Conservation (phyloP, 2,888 invertebrate genomes). For the Stenotaenia linearis region DNA sequence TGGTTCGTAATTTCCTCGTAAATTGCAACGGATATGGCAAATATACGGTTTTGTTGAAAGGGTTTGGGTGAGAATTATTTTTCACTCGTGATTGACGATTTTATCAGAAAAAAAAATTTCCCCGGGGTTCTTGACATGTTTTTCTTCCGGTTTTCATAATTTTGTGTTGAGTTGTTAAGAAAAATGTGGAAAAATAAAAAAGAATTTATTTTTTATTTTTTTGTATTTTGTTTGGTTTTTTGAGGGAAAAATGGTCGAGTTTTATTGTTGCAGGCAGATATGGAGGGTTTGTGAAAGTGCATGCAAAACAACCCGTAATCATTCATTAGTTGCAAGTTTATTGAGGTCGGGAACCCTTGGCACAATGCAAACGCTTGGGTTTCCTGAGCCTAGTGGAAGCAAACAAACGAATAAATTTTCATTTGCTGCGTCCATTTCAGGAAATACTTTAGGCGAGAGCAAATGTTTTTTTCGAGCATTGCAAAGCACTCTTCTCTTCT, state of each 20-base stretch:
- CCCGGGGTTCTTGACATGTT: not conserved
- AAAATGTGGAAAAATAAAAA: not conserved
- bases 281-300: not conserved
- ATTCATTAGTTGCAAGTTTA: conserved; percentile 9
- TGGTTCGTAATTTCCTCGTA: not conserved
- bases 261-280: not conserved
- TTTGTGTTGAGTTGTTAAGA: not conserved
- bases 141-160: not conserved
- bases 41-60: not conserved
- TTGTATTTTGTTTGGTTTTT: not conserved
- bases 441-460: conserved; percentile 5
- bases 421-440: conserved; percentile 4
- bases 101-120: not conserved
- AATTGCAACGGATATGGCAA: not conserved
- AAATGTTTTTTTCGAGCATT: not conserved
- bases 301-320: conserved; percentile 9
- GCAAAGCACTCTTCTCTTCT: not conserved
- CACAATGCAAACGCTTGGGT: conserved; percentile 5
- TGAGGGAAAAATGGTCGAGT: not conserved
- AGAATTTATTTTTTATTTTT: not conserved
- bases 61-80: not conserved
- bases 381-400: not conserved
- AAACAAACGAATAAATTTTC: conserved; percentile 9
- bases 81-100: not conserved
- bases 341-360: not conserved